Conservation (phyloP, 2,113 vertebrate species). For the Seriola rivoliana region DNA sequence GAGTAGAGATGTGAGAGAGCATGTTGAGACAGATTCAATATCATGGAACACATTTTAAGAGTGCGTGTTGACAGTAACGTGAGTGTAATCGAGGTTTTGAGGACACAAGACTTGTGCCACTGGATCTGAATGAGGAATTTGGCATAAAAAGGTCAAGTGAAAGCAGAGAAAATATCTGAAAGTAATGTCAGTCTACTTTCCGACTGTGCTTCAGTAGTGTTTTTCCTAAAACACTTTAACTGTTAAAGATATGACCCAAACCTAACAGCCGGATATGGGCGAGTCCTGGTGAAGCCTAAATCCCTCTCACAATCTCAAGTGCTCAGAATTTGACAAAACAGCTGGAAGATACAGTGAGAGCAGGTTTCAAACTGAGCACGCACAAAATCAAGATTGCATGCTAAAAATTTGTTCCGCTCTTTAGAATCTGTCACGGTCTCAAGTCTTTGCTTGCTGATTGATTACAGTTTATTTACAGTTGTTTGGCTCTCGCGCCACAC, state of each 20-base stretch:
- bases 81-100: slow-evolving; percentile 35
- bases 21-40: slow-evolving; percentile 25
- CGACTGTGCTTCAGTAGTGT: background rate
- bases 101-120: background rate
- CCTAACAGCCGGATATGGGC: background rate
- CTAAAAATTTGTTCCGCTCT: slow-evolving; percentile 16
- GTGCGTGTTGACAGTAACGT: slow-evolving; percentile 12
- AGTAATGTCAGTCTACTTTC: background rate
- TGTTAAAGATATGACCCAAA: background rate
- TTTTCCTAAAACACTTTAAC: background rate
- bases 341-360: slow-evolving; percentile 8
- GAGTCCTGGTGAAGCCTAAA: background rate
- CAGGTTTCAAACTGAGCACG: slow-evolving; percentile 15
- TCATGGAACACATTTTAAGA: slow-evolving; percentile 13
- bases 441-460: slow-evolving; percentile 8
- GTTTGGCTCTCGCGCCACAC: background rate
- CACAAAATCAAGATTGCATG: slow-evolving; percentile 21
- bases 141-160: background rate
- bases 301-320: background rate
- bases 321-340: slow-evolving; percentile 7
- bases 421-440: slow-evolving; percentile 1
- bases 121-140: slow-evolving; percentile 31
- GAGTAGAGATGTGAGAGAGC: slow-evolving; percentile 1
- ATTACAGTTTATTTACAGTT: slow-evolving; percentile 26
- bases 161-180: background rate